Conservation (phyloP, 2,113 vertebrate genomes). For the Ornithorhynchus anatinus region DNA sequence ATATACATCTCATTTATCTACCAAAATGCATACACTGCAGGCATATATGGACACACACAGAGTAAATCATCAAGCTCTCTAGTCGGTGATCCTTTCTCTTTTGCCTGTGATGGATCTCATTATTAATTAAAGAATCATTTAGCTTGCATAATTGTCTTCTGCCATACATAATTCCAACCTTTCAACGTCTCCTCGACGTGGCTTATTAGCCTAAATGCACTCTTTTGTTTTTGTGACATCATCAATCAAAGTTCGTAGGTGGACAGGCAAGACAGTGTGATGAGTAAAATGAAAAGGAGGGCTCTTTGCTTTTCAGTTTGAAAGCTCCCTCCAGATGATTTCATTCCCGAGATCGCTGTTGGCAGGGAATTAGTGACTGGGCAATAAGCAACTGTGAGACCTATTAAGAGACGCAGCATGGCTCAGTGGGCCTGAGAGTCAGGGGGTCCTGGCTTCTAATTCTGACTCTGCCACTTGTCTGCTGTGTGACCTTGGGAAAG, state of each 20-base stretch:
- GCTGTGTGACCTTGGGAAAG: no score
- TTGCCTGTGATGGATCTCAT: constrained; percentile 62
- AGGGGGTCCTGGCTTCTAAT: no score
- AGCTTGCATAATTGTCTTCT: constrained; percentile 69
- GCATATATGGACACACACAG: constrained; percentile 26
- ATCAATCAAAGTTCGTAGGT: constrained; percentile 50
- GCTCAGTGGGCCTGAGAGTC: no score
- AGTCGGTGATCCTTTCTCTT: constrained; percentile 43
- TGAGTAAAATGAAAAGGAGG: neutral
- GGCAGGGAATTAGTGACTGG: constrained; percentile 15
- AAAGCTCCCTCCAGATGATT: constrained; percentile 63
- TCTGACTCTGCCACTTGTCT: no score
- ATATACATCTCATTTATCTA: constrained; percentile 5
- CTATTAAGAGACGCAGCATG: no score
- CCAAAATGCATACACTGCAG: constrained; percentile 11
- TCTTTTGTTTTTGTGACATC: constrained; percentile 58
- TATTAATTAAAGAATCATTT: constrained; percentile 72
- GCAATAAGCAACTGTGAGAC: constrained; percentile 16
- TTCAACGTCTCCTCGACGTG: constrained; percentile 66
- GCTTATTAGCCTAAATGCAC: constrained; percentile 66
- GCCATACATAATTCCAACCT: constrained; percentile 66
- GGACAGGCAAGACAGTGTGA: constrained; percentile 21
- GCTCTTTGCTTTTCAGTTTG: constrained; percentile 46
- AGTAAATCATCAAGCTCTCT: constrained; percentile 31
- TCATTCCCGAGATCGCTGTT: constrained; percentile 38